Evolutionary conservation across 2,888 invertebrate species (phyloP), one percentile per base, ranked within the genome.

Genomic region (Blera fallax): DNA sequence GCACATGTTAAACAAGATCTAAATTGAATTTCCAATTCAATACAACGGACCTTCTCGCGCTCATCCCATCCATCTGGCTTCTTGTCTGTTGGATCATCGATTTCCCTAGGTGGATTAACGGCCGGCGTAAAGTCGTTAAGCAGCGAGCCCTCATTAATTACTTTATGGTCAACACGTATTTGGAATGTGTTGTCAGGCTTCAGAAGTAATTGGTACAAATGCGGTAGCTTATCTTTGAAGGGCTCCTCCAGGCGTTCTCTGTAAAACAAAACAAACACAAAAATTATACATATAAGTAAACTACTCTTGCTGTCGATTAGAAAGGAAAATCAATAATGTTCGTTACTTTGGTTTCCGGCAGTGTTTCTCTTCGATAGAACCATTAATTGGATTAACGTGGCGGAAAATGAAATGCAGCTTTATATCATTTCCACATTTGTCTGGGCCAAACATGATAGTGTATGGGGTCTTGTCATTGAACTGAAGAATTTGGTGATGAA

Each of bases 391-490:
- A 93, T 99, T 99, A 92, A 95, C 95, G 92, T 99, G 98, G 65
- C 97, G 95, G 93, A 99, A 98, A 92, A 99, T 99, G 91, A 95
- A 95, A 91, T 95, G 95, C 91, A 98, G 95, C 93, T 99, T 99
- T 90, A 97, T 96, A 92, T 98, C 98, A 90, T 96, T 97, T 87
- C 99, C 99, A 93, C 99, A 99, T 93, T 99, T 99, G 94, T 99
- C 99, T 7, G 99, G 99, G 0, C 99, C 99, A 93, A 99, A 99
- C 99, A 99, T 99, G 90, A 99, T 98, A 1, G 98, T 97, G 93
- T 99, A 99, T 0, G 98, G 96, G 0, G 99, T 98, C 93, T 98
- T 98, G 93, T 99, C 99, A 91, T 97, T 94, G 93, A 99, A 98
- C 90, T 92, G 89, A 27, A 88, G n/a, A 11, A 62, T 74, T 52